phyloP scores from a whole-genome alignment of 2,797 vertebrate species.

The Tragopan temminckii region DNA sequence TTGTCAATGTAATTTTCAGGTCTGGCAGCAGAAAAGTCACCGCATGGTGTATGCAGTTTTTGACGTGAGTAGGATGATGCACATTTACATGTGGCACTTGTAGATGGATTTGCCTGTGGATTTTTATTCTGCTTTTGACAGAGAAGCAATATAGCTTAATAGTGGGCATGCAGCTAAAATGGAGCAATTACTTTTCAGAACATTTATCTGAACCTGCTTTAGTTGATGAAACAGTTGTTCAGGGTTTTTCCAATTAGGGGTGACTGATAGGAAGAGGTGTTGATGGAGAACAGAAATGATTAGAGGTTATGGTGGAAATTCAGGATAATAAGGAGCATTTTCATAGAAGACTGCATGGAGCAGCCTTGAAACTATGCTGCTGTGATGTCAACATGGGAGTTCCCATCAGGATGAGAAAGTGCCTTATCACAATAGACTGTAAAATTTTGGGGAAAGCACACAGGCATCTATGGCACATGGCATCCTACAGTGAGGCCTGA shows the following conservation, averaged over 20 bases:
- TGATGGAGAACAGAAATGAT: not conserved
- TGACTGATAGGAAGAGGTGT: not conserved
- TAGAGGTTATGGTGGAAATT: not conserved
- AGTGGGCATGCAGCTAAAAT: not conserved
- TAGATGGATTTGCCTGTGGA: not conserved
- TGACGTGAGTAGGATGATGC: not conserved
- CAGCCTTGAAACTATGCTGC: not conserved
- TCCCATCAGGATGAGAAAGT: not conserved
- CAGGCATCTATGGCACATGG: not conserved
- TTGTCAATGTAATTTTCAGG: constrained; percentile 11
- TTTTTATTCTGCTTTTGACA: constrained; percentile 15
- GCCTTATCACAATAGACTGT: not conserved
- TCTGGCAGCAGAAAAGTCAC: constrained; percentile 6
- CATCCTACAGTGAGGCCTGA: not conserved
- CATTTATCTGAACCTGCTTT: constrained; percentile 6
- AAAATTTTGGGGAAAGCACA: not conserved
- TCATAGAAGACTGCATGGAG: not conserved
- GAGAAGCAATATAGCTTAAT: constrained; percentile 7
- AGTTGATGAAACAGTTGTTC: not conserved
- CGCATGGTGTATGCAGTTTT: not conserved
- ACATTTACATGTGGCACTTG: not conserved
- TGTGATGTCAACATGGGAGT: not conserved
- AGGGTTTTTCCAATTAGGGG: not conserved
- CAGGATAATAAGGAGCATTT: not conserved
- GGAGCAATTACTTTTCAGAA: not conserved